These are phyloP conservation scores for Carassius gibelio DNA, from an alignment of 2,113 vertebrate genomes.

Conservation along the genomic window DNA sequence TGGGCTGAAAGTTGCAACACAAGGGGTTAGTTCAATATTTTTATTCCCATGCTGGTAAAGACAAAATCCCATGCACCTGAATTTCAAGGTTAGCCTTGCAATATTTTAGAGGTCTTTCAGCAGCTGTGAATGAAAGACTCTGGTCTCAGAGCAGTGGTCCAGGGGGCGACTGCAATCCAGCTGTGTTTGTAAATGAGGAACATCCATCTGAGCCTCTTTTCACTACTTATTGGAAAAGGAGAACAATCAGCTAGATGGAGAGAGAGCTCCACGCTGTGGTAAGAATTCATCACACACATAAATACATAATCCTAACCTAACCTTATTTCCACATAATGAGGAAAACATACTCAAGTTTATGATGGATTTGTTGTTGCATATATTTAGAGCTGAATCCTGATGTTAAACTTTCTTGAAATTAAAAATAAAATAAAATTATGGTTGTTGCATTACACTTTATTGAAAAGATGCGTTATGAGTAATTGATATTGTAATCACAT, in stretches of 20 bases:
- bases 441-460: not conserved
- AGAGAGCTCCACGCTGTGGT: slow-evolving; percentile 78
- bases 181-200: slow-evolving; percentile 73
- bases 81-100: slow-evolving; percentile 37
- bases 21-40: slow-evolving; percentile 25
- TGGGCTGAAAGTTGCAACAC: slow-evolving; percentile 1
- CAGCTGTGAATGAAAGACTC: slow-evolving; percentile 59
- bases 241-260: slow-evolving; percentile 54
- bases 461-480: not conserved
- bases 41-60: not conserved
- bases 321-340: not conserved
- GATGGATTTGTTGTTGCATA: not conserved
- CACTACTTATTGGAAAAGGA: slow-evolving; percentile 37
- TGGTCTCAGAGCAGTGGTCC: slow-evolving; percentile 65
- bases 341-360: not conserved
- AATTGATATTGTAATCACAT: not conserved
- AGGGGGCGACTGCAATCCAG: slow-evolving; percentile 67
- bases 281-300: slow-evolving; percentile 18
- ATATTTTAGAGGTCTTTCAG: slow-evolving; percentile 30
- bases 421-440: not conserved
- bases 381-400: not conserved
- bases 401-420: too few relatives aligned
- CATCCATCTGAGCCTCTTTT: slow-evolving; percentile 62
- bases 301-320: not conserved
- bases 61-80: slow-evolving; percentile 39